Conservation (phyloP, 2,888 invertebrate species). For the Pogonocherus hispidulus region DNA sequence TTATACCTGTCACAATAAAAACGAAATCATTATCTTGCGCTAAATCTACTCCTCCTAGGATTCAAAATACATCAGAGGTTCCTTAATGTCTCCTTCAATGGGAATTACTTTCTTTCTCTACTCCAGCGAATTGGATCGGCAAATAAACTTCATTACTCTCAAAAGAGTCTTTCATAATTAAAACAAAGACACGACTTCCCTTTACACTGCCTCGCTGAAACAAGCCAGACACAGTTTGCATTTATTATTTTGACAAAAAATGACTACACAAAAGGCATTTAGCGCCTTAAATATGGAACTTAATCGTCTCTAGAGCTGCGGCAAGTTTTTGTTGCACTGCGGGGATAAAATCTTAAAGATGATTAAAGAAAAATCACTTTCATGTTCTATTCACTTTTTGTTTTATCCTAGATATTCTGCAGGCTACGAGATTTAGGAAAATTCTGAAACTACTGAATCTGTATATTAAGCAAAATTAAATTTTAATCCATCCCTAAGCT, state of each 20-base stretch:
- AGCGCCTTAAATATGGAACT: constrained; percentile 11
- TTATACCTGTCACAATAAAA: constrained; percentile 35
- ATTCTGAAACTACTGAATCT: too few relatives aligned
- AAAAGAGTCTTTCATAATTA: constrained; percentile 33
- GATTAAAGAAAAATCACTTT: background rate
- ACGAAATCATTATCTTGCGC: constrained; percentile 35
- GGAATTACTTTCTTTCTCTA: constrained; percentile 31
- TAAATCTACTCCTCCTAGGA: constrained; percentile 23
- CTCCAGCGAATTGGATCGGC: constrained; percentile 32
- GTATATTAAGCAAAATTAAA: too few relatives aligned
- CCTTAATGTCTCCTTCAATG: constrained; percentile 26
- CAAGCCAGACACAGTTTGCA: constrained; percentile 25
- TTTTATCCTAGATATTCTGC: background rate
- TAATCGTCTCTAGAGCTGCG: constrained; percentile 1
- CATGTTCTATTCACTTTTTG: background rate
- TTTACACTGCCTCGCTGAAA: constrained; percentile 7
- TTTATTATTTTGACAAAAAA: constrained; percentile 27
- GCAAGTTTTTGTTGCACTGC: background rate
- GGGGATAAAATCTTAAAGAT: background rate
- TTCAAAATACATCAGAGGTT: constrained; percentile 32
- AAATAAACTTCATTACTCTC: constrained; percentile 38
- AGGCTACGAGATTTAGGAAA: too few relatives aligned
- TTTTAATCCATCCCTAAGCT: too few relatives aligned
- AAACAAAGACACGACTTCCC: constrained; percentile 25
- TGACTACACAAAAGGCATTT: constrained; percentile 23